Conservation (phyloP, 2,113 vertebrate species). For the Odobenus rosmarus region DNA sequence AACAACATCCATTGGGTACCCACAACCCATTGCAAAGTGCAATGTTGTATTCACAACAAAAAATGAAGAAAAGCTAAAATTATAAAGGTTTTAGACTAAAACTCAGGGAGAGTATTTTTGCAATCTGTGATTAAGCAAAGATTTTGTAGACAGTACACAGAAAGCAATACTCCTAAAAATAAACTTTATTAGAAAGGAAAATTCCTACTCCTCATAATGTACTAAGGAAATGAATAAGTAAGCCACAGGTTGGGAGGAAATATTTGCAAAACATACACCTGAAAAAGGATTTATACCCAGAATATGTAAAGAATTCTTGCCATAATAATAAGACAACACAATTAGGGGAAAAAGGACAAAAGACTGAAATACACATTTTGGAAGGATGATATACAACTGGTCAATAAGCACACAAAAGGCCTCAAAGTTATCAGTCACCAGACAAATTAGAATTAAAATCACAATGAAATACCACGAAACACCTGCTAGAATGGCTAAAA, state of each 20-base stretch:
- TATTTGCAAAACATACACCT: not conserved
- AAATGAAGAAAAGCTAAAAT: not conserved
- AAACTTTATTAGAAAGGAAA: not conserved
- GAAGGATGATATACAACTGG: not conserved
- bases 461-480: not conserved
- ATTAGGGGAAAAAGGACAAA: not conserved
- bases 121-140: not conserved
- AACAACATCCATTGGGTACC: not conserved
- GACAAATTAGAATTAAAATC: not conserved
- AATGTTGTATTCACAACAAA: not conserved
- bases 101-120: not conserved
- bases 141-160: not conserved
- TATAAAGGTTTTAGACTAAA: not conserved
- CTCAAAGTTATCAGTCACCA: not conserved
- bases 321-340: not conserved
- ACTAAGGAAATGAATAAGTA: constrained; percentile 15
- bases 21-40: not conserved
- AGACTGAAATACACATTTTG: not conserved
- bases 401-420: not conserved
- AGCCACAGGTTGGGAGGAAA: not conserved
- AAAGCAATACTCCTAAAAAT: not conserved
- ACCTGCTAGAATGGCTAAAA: not conserved
- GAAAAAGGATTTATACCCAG: not conserved
- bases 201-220: not conserved
- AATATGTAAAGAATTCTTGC: not conserved